Percentiles rank a stretch among this genome's conserved stretches.
These are phyloP conservation scores for Drosophila persimilis DNA, from an alignment of 1,140 invertebrate species.

Conservation along the genomic window DNA sequence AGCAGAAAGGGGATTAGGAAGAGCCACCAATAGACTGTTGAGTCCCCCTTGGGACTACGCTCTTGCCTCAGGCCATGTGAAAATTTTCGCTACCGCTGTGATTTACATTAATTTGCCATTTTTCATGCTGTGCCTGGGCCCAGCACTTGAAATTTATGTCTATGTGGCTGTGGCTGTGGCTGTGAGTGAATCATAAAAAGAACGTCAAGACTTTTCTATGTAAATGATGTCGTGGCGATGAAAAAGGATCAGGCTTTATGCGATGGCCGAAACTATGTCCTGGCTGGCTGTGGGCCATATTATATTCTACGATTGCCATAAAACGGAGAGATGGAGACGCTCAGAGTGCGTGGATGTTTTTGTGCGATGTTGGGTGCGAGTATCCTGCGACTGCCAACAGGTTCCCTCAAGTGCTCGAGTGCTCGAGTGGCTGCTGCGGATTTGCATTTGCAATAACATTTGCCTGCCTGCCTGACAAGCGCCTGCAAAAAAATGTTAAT, in stretches of 20 bases:
- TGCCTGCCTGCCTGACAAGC: slow-evolving; percentile 64
- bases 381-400: slow-evolving; percentile 70
- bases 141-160: slow-evolving; percentile 51
- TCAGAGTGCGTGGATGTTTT: slow-evolving; percentile 18
- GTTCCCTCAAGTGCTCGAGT: slow-evolving; percentile 30
- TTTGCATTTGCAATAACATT: slow-evolving; percentile 80
- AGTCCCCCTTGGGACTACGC: background rate
- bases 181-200: slow-evolving; percentile 66
- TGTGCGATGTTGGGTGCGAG: background rate
- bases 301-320: slow-evolving; percentile 30
- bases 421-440: slow-evolving; percentile 22
- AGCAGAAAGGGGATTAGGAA: background rate
- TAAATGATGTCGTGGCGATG: slow-evolving; percentile 62
- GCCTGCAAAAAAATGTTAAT: slow-evolving; percentile 74
- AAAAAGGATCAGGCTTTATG: slow-evolving; percentile 63
- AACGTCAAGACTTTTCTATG: slow-evolving; percentile 69
- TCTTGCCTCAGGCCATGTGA: slow-evolving; percentile 39
- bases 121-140: slow-evolving; percentile 70
- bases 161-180: slow-evolving; percentile 19
- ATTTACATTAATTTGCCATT: slow-evolving; percentile 83
- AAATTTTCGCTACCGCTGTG: slow-evolving; percentile 47
- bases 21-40: too few relatives aligned
- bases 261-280: slow-evolving; percentile 34
- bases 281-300: slow-evolving; percentile 7
- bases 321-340: slow-evolving; percentile 43